phyloP scores from a whole-genome alignment of 1,140 invertebrate species.

The Ectropis grisescens region DNA sequence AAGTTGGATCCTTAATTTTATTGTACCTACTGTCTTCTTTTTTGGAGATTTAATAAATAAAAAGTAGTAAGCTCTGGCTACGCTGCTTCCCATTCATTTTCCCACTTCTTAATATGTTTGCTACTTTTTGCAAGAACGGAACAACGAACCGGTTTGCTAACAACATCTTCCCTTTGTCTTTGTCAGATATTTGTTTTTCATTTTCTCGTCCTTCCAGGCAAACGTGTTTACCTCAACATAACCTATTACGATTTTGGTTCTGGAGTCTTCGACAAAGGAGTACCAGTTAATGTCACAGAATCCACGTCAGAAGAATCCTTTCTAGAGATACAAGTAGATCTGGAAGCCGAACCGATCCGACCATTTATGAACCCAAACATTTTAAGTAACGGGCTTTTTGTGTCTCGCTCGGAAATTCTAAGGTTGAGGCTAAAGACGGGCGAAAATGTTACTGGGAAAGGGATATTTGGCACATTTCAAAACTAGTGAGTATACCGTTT shows the following conservation, averaged over 20 bases:
- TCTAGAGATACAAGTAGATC: constrained; percentile 71
- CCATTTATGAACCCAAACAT: constrained; percentile 65
- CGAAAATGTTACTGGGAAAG: constrained; percentile 65
- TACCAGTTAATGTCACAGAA: constrained; percentile 34
- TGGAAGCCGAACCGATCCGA: constrained; percentile 48
- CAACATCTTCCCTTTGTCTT: neutral
- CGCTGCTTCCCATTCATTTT: too few relatives aligned
- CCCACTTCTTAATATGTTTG: too few relatives aligned
- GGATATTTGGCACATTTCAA: constrained; percentile 75
- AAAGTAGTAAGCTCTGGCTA: too few relatives aligned
- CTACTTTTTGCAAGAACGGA: too few relatives aligned
- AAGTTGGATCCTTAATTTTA: too few relatives aligned
- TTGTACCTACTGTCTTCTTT: too few relatives aligned
- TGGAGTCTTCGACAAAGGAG: constrained; percentile 43
- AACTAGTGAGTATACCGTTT: constrained; percentile 72
- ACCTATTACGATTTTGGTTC: constrained; percentile 71
- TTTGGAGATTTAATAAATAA: too few relatives aligned
- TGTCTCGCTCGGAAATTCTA: constrained; percentile 72
- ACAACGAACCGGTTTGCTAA: constrained; percentile 21
- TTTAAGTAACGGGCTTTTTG: constrained; percentile 73
- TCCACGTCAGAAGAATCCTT: constrained; percentile 49
- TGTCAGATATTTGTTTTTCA: constrained; percentile 1
- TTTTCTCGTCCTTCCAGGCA: too few relatives aligned
- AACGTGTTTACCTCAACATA: constrained; percentile 77
- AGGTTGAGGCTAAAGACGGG: constrained; percentile 72